Base-by-base conservation (phyloP, 2,797 vertebrate species). In the Capromys pilorides region DNA sequence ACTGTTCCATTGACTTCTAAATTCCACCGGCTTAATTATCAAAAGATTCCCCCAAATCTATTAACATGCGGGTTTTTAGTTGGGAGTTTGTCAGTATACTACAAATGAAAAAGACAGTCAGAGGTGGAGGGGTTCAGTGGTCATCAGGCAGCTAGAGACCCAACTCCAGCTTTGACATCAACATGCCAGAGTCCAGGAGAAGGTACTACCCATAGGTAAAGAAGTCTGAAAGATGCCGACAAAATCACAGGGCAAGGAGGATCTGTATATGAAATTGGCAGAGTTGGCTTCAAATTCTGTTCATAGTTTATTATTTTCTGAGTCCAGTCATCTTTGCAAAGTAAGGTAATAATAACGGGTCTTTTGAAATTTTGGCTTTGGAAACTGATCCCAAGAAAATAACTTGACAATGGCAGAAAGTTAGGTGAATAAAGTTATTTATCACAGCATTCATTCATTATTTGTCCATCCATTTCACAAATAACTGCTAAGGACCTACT, bases 1-100 rank as follows among this genome's bases (percentile, higher is more conserved):
- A 97, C 98, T 97, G 97, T 98, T 98, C 97, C 97, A 98, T 98
- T 98, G 98, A 98, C 98, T 98, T 98, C 97, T 98, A 98, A 98
- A 97, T 98, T 98, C 97, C 95, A 98, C 97, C 97, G 96, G 98
- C 97, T 98, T 98, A 98, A 98, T 98, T 98, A 98, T 97, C 96
- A 98, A 98, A 98, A 97, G 97, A 91, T 97, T 97, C 93, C 24
- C 5, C 5, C 33, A 94, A 97, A 97, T 97, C 94, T 93, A 94
- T 95, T 97, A 97, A 96, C 94, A 95, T 94, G 94, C 96, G 91
- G 84, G 91, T 82, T 97, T 97, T 73, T 36, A 93, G 39, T 86
- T 91, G 69, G 64, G 87, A 78, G 85, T 2, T 77, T 95, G 90
- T 93, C 91, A 94, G 90, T 57, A 83, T 21, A 95, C 33, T 78